Conservation (phyloP, 2,113 vertebrate genomes). For the Anseranas semipalmata region DNA sequence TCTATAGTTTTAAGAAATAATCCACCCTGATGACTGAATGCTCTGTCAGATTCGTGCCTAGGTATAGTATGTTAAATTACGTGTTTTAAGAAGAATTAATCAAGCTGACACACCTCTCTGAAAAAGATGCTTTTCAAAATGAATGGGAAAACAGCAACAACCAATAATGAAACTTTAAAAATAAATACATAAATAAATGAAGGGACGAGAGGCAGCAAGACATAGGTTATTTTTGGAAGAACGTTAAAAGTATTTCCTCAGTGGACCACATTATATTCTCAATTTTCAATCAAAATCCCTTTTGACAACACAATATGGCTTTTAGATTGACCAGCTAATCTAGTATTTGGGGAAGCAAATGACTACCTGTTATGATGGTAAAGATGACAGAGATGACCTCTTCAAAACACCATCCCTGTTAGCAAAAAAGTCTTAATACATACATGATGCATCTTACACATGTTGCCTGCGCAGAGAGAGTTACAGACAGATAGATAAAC, state of each 20-base stretch:
- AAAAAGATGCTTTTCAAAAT: background rate
- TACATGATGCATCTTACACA: background rate
- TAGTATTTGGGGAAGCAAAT: background rate
- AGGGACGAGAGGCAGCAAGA: background rate
- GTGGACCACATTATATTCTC: background rate
- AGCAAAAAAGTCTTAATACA: background rate
- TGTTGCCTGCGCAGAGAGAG: background rate
- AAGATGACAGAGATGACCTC: background rate
- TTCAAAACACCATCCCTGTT: background rate
- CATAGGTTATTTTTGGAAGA: too few species aligned
- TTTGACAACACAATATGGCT: background rate
- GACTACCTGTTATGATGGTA: background rate
- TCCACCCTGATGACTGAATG: background rate
- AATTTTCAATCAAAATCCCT: background rate
- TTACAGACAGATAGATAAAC: background rate
- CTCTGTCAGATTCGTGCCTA: background rate
- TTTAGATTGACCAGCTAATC: background rate
- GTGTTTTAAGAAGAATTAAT: background rate
- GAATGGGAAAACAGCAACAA: background rate
- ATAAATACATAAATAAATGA: background rate
- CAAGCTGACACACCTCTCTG: background rate
- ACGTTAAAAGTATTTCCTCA: background rate
- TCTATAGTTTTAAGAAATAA: background rate
- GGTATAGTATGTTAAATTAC: background rate
- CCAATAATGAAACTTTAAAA: background rate